These are phyloP conservation scores for Lasioglossum zephyrum DNA, from an alignment of 2,888 invertebrate species.

Conservation along the genomic window DNA sequence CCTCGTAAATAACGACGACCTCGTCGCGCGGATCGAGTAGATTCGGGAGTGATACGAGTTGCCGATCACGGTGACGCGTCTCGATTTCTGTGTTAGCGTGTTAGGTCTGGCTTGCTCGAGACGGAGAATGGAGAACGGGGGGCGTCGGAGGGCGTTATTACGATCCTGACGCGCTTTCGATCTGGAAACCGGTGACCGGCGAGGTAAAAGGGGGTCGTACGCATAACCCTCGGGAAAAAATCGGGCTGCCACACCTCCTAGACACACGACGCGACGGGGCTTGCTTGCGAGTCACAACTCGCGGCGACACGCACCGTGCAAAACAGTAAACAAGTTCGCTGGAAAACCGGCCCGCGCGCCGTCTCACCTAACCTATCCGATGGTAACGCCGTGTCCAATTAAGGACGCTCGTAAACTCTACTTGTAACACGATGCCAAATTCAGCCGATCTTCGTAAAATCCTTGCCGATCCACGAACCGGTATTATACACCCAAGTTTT, in stretches of 20 bases:
- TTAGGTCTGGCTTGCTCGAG: not conserved
- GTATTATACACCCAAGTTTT: too few species aligned
- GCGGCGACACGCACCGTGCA: conserved; percentile 8
- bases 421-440: conserved; percentile 20
- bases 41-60: not conserved
- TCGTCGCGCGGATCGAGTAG: not conserved
- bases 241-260: conserved; percentile 66
- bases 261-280: conserved; percentile 32
- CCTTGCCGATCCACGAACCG: conserved; percentile 2
- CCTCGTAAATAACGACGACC: conserved; percentile 4
- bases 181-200: conserved; percentile 27
- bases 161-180: conserved; percentile 60
- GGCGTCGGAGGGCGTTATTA: conserved; percentile 24
- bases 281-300: not conserved
- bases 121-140: not conserved
- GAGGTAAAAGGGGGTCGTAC: conserved; percentile 66
- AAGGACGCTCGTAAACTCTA: conserved; percentile 59
- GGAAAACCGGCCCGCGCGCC: conserved; percentile 30
- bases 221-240: conserved; percentile 63
- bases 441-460: conserved; percentile 30
- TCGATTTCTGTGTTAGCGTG: conserved; percentile 7
- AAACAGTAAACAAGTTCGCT: conserved; percentile 47
- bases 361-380: conserved; percentile 45
- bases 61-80: not conserved
- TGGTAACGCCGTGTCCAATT: conserved; percentile 72